Conservation (phyloP, 2,888 invertebrate genomes). For the Trilocha varians region DNA sequence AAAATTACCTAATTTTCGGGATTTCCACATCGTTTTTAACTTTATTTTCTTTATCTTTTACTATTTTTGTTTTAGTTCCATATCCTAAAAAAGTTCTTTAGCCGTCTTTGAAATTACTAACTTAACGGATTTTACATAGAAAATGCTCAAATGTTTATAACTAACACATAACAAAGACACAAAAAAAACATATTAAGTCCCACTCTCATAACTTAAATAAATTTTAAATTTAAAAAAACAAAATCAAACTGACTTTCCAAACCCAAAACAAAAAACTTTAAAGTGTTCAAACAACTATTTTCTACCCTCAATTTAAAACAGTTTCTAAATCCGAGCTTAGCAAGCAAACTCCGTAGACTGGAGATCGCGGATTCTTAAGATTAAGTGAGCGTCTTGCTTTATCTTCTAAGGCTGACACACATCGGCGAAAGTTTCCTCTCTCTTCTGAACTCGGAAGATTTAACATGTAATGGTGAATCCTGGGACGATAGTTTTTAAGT, state of each 20-base stretch:
- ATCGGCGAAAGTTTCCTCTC: constrained; percentile 15
- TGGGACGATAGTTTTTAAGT: not conserved
- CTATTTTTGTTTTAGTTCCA: too few species aligned
- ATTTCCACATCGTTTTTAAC: too few species aligned
- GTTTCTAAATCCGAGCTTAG: constrained; percentile 32
- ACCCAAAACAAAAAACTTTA: not conserved
- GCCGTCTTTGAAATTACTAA: too few species aligned
- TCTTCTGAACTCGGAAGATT: not conserved
- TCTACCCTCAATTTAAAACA: constrained; percentile 20
- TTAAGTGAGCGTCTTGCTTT: constrained; percentile 25
- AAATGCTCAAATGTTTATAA: too few species aligned
- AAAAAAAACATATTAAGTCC: not conserved
- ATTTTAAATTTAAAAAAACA: constrained; percentile 9
- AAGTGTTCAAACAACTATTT: not conserved
- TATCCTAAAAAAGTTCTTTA: too few species aligned
- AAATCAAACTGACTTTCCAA: too few species aligned
- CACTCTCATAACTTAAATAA: constrained; percentile 2
- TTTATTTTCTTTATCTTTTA: too few species aligned
- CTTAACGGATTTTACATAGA: too few species aligned
- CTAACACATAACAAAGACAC: too few species aligned
- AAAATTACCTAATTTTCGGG: too few species aligned
- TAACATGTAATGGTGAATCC: not conserved
- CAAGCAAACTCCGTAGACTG: constrained; percentile 17
- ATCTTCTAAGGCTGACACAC: constrained; percentile 22
- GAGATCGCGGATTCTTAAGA: constrained; percentile 30